Percentiles rank a stretch among this genome's conserved stretches.
These are phyloP conservation scores for Cryptomyrus ogoouensis DNA, from an alignment of 2,113 vertebrate species.

Conservation along the genomic window DNA sequence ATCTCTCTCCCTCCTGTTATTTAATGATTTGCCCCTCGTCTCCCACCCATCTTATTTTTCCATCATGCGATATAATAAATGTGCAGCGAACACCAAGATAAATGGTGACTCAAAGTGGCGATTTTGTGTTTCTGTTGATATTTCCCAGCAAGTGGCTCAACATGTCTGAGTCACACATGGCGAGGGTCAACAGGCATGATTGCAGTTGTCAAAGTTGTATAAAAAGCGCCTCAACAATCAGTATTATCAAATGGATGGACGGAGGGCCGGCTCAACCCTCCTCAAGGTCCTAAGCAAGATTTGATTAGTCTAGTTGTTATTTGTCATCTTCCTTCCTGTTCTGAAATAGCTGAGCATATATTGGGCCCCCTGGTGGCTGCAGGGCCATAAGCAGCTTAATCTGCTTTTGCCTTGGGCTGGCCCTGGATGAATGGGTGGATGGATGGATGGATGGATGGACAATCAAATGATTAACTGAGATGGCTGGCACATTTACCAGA, in stretches of 20 bases:
- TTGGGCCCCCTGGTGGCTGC: not conserved
- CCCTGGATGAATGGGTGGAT: not conserved
- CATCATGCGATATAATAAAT: not conserved
- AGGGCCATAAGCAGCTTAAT: too few relatives aligned
- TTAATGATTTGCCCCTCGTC: not conserved
- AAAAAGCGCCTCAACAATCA: not conserved
- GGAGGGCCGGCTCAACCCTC: not conserved
- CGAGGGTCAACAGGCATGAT: not conserved
- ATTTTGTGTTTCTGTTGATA: not conserved
- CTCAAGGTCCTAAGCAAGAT: not conserved
- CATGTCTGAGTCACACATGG: not conserved
- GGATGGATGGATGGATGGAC: not conserved
- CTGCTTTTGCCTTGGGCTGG: not conserved
- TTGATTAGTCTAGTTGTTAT: not conserved
- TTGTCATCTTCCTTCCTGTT: not conserved
- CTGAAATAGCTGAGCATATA: not conserved
- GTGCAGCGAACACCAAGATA: not conserved
- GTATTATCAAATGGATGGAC: not conserved
- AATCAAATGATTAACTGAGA: not conserved
- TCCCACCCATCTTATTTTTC: not conserved
- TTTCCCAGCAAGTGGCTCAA: not conserved
- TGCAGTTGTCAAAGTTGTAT: not conserved
- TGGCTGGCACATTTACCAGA: not conserved
- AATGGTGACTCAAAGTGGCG: not conserved
- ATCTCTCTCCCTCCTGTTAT: not conserved